Base-by-base conservation (phyloP, 35 echinoderm and acorn worm species). In the Hemicentrotus pulcherrimus region DNA sequence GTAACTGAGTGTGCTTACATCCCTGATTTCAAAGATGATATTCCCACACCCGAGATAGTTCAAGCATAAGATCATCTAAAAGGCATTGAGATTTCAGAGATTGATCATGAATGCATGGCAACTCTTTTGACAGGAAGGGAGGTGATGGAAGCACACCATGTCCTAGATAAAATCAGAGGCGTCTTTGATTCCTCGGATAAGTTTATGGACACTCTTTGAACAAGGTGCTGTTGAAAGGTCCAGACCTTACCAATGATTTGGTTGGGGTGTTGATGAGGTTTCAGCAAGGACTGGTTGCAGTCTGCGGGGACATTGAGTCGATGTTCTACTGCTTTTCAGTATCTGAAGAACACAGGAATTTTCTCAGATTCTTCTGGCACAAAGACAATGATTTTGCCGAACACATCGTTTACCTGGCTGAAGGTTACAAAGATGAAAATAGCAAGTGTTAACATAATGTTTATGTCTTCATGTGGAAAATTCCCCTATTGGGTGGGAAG, bases 141-240 rank as follows among this genome's bases (percentile, higher is more conserved):
- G 19, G 32, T 95, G 32, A 18, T 95, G 52, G 94, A 95, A 41
- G 94, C 94, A 88, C 94, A 91, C 85, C 94, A 95, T 45, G 61
- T 95, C 46, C 94, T 95, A 87, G 94, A 95, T 95, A 94, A 97
- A 32, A 97, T 95, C 55, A 85, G 94, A 86, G 96, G 94, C 46
- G 96, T 97, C 31, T 95, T 95, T 61, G 96, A 97, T 86, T 92
- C 94, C 46, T 97, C 96, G 24, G 96, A 94, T 47, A 32, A 94
- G 33, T 97, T 86, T 46, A 14, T 61, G 46, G 96, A 70, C 11
- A 94, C 88, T 88, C 46, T n/a, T n/a, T n/a, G n/a, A n/a, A n/a
- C n/a, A n/a, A n/a, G n/a, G n/a, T n/a, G n/a, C n/a, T n/a, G n/a
- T n/a, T n/a, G n/a, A n/a, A n/a, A n/a, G n/a, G n/a, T n/a, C n/a